Base-by-base conservation (phyloP, 2,797 vertebrate genomes). In the Leucoraja ocellata region DNA sequence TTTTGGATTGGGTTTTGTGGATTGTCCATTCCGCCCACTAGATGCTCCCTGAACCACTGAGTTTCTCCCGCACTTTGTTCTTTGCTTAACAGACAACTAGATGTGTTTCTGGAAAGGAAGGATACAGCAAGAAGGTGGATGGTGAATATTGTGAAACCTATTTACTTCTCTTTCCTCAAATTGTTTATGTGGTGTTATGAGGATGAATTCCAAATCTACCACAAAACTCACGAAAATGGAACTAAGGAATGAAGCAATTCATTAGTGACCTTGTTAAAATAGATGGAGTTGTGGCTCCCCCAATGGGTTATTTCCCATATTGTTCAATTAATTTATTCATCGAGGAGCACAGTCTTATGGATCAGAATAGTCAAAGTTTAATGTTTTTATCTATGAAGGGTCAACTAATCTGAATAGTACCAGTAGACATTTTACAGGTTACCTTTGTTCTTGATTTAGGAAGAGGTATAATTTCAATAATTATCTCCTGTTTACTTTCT, bases 241-340 rank as follows among this genome's bases (percentile, higher is more conserved):
- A 63, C 63, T 36, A 68, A 78, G n/a, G 32, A 78, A 68, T 68
- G 36, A 83, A 88, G 28, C 16, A 0, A 32, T 68, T 68, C 61
- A 79, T 39, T 79, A 0, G 36, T 79, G 36, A 7, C 32, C 10
- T 68, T 65, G n/a, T 63, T 32, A 88, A 65, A 68, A 68, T 36
- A 88, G n/a, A 68, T 88, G 84, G 84, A 88, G 84, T 36, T 68
- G 84, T 68, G 84, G 84, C 84, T 88, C 84, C 84, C 61, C 84
- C 84, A 36, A 68, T 68, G 63, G 84, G 84, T 68, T 8, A n/a
- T 88, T 88, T 39, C 16, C 7, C 84, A 88, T 68, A 88, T 88
- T 8, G 84, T 63, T 68, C n/a, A 68, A 36, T 86, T 32, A 88
- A 68, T 18, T 36, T 88, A 68, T 88, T n/a, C 61, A 68, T n/a